Evolutionary conservation across 2,888 invertebrate species (phyloP).

Genomic region (Euzetes globulus): DNA sequence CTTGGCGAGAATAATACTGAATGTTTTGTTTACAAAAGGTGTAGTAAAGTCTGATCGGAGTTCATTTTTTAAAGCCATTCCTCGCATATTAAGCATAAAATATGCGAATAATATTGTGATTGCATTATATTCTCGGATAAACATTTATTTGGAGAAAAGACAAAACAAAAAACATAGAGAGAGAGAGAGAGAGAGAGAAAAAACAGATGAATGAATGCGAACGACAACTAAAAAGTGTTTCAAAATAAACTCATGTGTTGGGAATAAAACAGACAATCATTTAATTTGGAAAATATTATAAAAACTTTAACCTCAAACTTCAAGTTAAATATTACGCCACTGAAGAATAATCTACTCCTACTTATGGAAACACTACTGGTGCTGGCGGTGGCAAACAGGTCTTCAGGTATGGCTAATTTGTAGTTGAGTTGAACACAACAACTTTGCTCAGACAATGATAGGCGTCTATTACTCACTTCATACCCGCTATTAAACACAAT

Average conservation of each 20-base stretch:
- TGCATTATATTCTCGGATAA: not conserved
- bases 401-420: not conserved
- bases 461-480: not conserved
- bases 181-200: not conserved
- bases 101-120: conserved; percentile 16
- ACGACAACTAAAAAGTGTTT: not conserved
- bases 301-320: conserved; percentile 10
- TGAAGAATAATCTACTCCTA: not conserved
- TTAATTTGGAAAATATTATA: not conserved
- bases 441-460: not conserved
- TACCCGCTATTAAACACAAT: no score
- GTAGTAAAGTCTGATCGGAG: not conserved
- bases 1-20: not conserved
- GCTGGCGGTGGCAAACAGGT: conserved; percentile 4
- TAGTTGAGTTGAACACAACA: not conserved
- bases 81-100: not conserved
- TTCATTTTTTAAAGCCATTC: not conserved
- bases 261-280: not conserved
- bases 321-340: not conserved
- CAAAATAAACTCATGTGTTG: not conserved
- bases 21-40: conserved; percentile 26
- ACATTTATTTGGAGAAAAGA: not conserved
- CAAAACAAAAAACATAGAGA: not conserved
- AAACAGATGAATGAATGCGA: not conserved
- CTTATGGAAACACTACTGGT: not conserved